Evolutionary conservation across 2,888 invertebrate species (phyloP).

Genomic region (Epinotia ramella): DNA sequence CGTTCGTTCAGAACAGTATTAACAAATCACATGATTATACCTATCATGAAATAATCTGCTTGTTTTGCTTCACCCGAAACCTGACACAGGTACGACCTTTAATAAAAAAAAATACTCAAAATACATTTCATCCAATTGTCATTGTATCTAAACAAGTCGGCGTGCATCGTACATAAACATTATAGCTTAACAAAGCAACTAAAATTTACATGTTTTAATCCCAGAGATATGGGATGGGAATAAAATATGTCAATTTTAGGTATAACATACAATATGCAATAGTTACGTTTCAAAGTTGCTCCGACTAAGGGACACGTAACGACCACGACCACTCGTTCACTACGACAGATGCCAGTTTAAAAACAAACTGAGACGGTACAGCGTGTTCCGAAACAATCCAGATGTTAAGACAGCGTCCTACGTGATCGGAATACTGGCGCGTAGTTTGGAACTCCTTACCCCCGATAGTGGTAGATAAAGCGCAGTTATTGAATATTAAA

Average conservation of each 20-base stretch:
- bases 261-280: conserved; percentile 20
- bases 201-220: too few relatives aligned
- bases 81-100: neutral
- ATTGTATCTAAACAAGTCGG: neutral
- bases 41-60: neutral
- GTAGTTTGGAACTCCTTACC: conserved; percentile 48
- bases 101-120: neutral
- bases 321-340: conserved; percentile 28
- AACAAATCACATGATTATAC: too few relatives aligned
- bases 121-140: neutral
- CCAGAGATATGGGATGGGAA: neutral
- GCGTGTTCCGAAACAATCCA: conserved; percentile 79
- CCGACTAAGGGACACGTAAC: conserved; percentile 43
- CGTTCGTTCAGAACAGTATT: too few relatives aligned
- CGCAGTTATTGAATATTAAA: conserved; percentile 75
- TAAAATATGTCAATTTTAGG: conserved; percentile 8
- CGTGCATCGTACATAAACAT: neutral
- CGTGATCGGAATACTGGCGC: conserved; percentile 69
- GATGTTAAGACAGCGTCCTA: conserved; percentile 75
- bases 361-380: conserved; percentile 73
- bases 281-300: conserved; percentile 22
- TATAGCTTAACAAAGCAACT: neutral
- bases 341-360: conserved; percentile 66
- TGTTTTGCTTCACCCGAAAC: neutral
- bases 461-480: conserved; percentile 61